Evolutionary conservation across 1,140 invertebrate species (phyloP), one percentile per base, ranked within the genome.

Genomic region (Drosophila tropicalis): DNA sequence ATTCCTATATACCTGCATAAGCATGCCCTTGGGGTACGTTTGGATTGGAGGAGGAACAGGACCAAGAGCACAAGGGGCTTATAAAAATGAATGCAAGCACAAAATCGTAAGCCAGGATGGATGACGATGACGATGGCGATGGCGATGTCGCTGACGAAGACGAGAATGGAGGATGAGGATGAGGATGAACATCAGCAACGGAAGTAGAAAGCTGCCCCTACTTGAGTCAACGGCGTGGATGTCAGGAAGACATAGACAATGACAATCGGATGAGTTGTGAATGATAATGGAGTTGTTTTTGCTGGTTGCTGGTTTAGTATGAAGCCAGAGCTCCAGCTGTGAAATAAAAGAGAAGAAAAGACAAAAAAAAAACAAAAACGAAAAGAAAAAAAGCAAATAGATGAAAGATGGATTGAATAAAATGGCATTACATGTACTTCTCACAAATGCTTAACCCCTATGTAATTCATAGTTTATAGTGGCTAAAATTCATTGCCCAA

Each of bases 261-360:
- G 79, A 78, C 79, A 87, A 89, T 89, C 84, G 84, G 84, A 87
- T 87, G 83, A 87, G 84, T 87, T 89, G 84, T 79, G 83, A 87
- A 87, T 87, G 83, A 89, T 87, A 87, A 87, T 87, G 76, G 70
- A 55, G 70, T 58, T 34, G 22, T 54, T 57, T 40, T 39, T 58
- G 15, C 22, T 62, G 22, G 22, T 17, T 32, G 22, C 13, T 44
- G 32, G 17, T 39, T 32, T 60, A 17, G 19, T n/a, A 39, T 19
- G 32, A 34, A 66, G 67, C 65, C 25, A 29, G 12, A 51, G 17
- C 44, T 51, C 44, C 44, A 51, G 44, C 44, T 51, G 44, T 51
- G 44, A 51, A 51, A 9, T 17, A 51, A 19, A 51, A 51, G 17
- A 51, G 17, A 5, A 51, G 17, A 51, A 17, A 9, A 22, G 7